Evolutionary conservation across 1,140 invertebrate species (phyloP), one percentile per base, ranked within the genome.

Genomic region (Drosophila rhopaloa): DNA sequence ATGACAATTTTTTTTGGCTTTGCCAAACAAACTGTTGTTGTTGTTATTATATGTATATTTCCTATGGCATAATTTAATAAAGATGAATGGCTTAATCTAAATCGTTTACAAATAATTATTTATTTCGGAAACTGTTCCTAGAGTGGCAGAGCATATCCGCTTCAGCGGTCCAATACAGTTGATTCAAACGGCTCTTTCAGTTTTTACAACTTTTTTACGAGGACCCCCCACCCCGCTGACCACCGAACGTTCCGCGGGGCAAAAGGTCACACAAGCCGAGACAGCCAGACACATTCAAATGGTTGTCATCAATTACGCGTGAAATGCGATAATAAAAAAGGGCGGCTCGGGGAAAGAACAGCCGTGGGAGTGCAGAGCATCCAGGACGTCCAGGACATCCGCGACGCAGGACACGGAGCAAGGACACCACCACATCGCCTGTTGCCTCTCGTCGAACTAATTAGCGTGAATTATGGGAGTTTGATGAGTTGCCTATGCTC

Each of bases 381-480:
- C 9, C 48, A 32, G 27, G 27, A 29, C 47, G 1, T 7, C 29
- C 57, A 50, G 43, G 44, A 24, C 14, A 32, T 32, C 9, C 48
- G 14, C n/a, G n/a, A 32, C 48, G 8, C 58, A 50, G 43, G 24
- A 51, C 37, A 32, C 16, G 24, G 24, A 27, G 9, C 19, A n/a
- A 37, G 58, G 58, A 56, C 58, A 24, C 37, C 40, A 27, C 46
- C 41, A 44, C 29, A 29, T 29, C 38, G 65, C 65, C 65, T 68
- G 60, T 55, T 71, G 43, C 57, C 44, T 71, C 61, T 81, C 63
- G 70, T 55, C 60, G 43, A 68, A 76, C 82, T 81, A 81, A 85
- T 85, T 85, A 81, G 74, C 68, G 74, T 86, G 65, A 75, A 78
- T 81, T 81, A 78, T 85, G 71, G 73, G 65, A 81, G 71, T 81